A percentile compares a stretch with the other conserved stretches of the same genome.
Conservation (phyloP, 2,888 invertebrate species). For the Aleiodes testaceus region DNA sequence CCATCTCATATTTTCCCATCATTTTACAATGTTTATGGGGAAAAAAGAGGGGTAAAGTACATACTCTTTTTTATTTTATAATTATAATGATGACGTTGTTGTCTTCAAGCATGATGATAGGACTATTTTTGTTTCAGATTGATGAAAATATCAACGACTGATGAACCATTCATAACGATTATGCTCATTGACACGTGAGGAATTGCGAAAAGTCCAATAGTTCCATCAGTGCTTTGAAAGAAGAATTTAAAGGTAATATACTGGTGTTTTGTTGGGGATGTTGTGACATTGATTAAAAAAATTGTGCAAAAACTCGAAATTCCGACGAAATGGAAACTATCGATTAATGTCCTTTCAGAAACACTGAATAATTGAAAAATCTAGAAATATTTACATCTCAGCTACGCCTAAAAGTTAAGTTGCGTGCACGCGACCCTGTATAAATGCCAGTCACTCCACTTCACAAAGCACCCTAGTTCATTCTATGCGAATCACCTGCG, state of each 20-base stretch:
- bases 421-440: slow-evolving; percentile 49
- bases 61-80: not conserved
- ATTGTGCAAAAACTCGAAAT: no score
- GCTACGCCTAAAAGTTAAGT: slow-evolving; percentile 48
- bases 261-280: no score
- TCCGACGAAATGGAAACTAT: not conserved
- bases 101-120: not conserved
- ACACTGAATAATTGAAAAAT: slow-evolving; percentile 57
- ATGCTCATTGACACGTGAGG: not conserved
- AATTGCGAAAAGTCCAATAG: not conserved
- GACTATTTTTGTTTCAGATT: not conserved
- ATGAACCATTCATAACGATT: not conserved
- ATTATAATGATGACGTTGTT: slow-evolving; percentile 4
- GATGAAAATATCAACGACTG: not conserved
- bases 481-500: slow-evolving; percentile 28
- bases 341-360: slow-evolving; percentile 23
- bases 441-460: slow-evolving; percentile 43
- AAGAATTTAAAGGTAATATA: no score
- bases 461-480: slow-evolving; percentile 34
- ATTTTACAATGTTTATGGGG: no score
- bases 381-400: slow-evolving; percentile 39
- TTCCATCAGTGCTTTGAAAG: not conserved
- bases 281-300: no score
- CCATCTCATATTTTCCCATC: not conserved
- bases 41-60: no score